Base-by-base conservation (phyloP, 2,113 vertebrate species). In the rabbit (Oryctolagus cuniculus) region DNA sequence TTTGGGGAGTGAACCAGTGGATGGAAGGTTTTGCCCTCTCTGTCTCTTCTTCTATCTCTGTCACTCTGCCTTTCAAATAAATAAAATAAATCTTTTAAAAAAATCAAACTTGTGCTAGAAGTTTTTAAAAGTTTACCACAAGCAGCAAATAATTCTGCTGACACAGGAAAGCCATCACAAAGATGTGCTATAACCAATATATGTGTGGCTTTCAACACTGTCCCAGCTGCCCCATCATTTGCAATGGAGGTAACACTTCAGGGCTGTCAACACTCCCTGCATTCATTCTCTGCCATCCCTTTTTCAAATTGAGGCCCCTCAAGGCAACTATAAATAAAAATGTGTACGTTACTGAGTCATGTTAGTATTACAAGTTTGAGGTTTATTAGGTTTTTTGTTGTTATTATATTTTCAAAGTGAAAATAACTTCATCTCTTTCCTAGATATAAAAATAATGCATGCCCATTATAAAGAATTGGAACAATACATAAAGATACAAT, bases 321-420 rank as follows among this genome's bases (percentile, higher is more conserved):
- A 9, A 87, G 90, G 69, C 85, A 89, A 58, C 84, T 51, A 69
- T 94, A 90, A 92, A 90, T 31, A 92, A 95, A 44, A 87, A 82
- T 27, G 11, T 49, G 36, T 36, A 27, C 44, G 4, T 67, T 78
- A 61, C 70, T 75, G 66, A 78, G 24, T 78, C 77, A 49, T 74
- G 24, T 77, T 81, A 78, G 53, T 34, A 44, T 67, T 95, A 74
- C 6, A 4, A 90, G 63, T 88, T 85, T 88, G 78, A 27, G 8
- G 58, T 25, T 93, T 78, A 78, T 89, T 87, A 79, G 63, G 0
- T 72, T 96, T 55, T 79, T 72, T 90, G n/a, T 64, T 92, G 36
- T 89, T 81, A 34, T 90, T 90, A 93, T 90, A 75, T 91, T 95
- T 92, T 96, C 66, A 29, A 91, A 89, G 87, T 91, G 63, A 69